phyloP scores from a whole-genome alignment of 2,888 invertebrate genomes.

The Reticulitermes lucifugus region DNA sequence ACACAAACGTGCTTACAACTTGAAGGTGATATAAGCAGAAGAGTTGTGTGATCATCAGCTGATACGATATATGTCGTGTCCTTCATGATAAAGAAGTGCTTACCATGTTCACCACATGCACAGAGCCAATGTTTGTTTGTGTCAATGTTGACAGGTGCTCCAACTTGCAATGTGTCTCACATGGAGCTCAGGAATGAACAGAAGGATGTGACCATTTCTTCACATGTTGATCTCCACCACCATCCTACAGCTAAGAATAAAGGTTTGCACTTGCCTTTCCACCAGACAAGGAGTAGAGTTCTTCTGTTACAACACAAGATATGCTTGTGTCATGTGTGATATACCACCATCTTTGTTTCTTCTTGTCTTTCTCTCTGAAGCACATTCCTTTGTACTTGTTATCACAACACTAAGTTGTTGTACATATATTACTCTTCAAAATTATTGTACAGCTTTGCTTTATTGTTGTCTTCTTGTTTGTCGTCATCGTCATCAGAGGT shows the following conservation, averaged over 20 bases:
- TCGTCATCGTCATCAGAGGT: no score
- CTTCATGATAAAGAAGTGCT: no score
- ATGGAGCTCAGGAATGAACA: background rate
- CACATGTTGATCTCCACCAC: background rate
- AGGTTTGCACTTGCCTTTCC: background rate
- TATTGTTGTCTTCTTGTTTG: no score
- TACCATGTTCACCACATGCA: background rate
- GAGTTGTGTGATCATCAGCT: background rate
- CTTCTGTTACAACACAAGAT: background rate
- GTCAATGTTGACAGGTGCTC: slow-evolving; percentile 10
- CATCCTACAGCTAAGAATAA: background rate
- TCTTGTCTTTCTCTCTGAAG: background rate
- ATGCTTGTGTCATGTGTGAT: background rate
- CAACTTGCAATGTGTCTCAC: background rate
- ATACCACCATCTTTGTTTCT: background rate
- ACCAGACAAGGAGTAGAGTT: background rate
- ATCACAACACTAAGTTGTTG: background rate
- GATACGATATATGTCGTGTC: background rate
- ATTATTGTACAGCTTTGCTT: background rate
- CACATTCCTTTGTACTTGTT: background rate
- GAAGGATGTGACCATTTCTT: slow-evolving; percentile 3
- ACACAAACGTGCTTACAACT: no score
- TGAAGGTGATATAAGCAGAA: no score
- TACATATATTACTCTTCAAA: background rate
- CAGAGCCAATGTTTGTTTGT: background rate